Conservation (phyloP, 2,888 invertebrate species). For the Eupithecia insigniata region DNA sequence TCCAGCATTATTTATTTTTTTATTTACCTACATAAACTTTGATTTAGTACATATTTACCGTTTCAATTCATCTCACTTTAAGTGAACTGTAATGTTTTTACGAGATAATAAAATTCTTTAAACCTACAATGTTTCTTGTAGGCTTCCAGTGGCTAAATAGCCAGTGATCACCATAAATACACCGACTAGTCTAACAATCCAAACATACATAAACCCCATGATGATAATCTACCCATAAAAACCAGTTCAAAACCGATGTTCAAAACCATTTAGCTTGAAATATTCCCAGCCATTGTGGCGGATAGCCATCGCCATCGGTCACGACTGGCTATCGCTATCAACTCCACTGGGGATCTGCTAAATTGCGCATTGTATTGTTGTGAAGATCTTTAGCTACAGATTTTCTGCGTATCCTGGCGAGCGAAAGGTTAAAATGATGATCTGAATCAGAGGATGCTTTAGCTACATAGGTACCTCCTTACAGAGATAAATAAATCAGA, state of each 20-base stretch:
- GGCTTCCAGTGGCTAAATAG: background rate
- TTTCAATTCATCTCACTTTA: too few species aligned
- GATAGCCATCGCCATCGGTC: slow-evolving; percentile 16
- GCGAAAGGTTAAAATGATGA: background rate
- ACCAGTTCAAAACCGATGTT: background rate
- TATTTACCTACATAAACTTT: too few species aligned
- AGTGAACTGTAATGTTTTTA: too few species aligned
- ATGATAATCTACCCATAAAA: slow-evolving; percentile 9
- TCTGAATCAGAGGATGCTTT: background rate
- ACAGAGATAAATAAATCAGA: too few species aligned
- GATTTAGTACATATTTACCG: too few species aligned
- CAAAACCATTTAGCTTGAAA: slow-evolving; percentile 7
- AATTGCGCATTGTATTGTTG: slow-evolving; percentile 25
- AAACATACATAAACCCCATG: slow-evolving; percentile 1
- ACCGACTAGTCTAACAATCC: background rate
- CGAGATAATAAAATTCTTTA: too few species aligned
- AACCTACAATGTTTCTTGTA: too few species aligned
- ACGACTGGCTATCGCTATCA: slow-evolving; percentile 18
- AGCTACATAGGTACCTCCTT: background rate
- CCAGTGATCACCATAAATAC: background rate
- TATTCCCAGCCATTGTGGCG: slow-evolving; percentile 8
- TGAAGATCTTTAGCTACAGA: slow-evolving; percentile 1
- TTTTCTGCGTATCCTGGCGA: slow-evolving; percentile 1
- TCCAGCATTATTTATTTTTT: too few species aligned
- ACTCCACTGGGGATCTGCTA: slow-evolving; percentile 4